Evolutionary conservation across 2,888 invertebrate species (phyloP), one percentile per base, ranked within the genome.

Genomic region (Sepioteuthis lessoniana): DNA sequence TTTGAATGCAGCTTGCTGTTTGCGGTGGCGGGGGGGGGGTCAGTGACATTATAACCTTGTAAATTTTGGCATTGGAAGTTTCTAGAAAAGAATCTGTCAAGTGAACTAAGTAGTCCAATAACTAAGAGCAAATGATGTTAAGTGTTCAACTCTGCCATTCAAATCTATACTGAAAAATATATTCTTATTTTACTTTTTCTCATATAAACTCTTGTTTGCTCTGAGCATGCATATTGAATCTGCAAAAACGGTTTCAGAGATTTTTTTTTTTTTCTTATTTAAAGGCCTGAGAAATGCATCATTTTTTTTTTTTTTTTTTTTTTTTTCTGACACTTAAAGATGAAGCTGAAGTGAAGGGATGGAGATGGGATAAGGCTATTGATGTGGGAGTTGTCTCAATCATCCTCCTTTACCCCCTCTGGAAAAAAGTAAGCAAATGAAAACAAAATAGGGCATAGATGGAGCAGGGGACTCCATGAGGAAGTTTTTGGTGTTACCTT

Each of bases 401-500:
- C 31, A 76, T 76, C 76, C n/a, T 76, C 35, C n/a, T 76, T 13
- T n/a, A 7, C 76, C 76, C 16, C n/a, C 76, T n/a, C n/a, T n/a
- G n/a, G 76, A 13, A 13, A 35, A 35, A 35, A 35, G 76, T 76
- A 76, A 76, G n/a, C 76, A 35, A 76, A 35, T 76, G 35, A 76
- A 76, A n/a, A 76, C 76, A 76, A 76, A 76, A n/a, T 76, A 35
- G 76, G 76, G 76, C 76, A n/a, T n/a, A 76, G 76, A 76, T 76
- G 35, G 16, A 19, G 76, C 16, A 0, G 76, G 35, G 76, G 35
- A 13, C 19, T 35, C 76, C 13, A 35, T n/a, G 19, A 76, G 76
- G 76, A 76, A 76, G 76, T 35, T 76, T 76, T 76, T 76, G 76
- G 76, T 76, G 76, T 76, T 76, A 76, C 76, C 76, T 76, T 76